Percentiles rank a stretch among this genome's conserved stretches.
phyloP scores from a whole-genome alignment of 2,888 invertebrate genomes.

The Hoplodrina blanda region DNA sequence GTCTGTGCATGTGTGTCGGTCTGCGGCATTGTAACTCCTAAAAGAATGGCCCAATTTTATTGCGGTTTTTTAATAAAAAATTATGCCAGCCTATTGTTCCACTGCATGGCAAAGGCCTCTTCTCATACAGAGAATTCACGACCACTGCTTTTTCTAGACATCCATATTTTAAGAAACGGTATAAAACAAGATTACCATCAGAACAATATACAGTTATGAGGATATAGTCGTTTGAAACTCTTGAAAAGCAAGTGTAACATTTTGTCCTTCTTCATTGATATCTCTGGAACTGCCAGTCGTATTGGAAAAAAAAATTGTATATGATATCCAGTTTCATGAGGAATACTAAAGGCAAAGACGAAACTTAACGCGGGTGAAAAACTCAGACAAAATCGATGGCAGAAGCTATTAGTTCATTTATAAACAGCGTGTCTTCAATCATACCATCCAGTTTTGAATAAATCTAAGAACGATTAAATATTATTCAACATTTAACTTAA shows the following conservation, averaged over 20 bases:
- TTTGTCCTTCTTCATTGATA: background rate
- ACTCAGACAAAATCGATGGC: background rate
- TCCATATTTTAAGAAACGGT: background rate
- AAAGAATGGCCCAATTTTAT: too few relatives aligned
- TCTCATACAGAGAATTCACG: too few relatives aligned
- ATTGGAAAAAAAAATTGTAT: too few relatives aligned
- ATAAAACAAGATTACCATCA: background rate
- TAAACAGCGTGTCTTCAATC: conserved; percentile 24
- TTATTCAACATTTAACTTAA: conserved; percentile 39
- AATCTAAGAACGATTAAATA: conserved; percentile 37
- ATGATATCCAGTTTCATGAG: too few relatives aligned
- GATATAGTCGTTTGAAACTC: background rate
- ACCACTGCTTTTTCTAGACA: too few relatives aligned
- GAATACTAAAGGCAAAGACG: too few relatives aligned
- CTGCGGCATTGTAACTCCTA: too few relatives aligned
- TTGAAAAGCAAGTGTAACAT: background rate
- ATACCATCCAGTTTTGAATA: conserved; percentile 4
- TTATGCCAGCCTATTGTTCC: too few relatives aligned
- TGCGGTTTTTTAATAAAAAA: too few relatives aligned
- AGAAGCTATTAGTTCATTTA: too few relatives aligned
- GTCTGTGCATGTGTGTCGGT: too few relatives aligned
- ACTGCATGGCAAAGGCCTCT: too few relatives aligned
- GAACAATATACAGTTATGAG: background rate
- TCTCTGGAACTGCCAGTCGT: background rate
- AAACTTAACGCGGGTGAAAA: background rate